Conservation (phyloP, 2,113 vertebrate genomes). For the Albula goreensis region DNA sequence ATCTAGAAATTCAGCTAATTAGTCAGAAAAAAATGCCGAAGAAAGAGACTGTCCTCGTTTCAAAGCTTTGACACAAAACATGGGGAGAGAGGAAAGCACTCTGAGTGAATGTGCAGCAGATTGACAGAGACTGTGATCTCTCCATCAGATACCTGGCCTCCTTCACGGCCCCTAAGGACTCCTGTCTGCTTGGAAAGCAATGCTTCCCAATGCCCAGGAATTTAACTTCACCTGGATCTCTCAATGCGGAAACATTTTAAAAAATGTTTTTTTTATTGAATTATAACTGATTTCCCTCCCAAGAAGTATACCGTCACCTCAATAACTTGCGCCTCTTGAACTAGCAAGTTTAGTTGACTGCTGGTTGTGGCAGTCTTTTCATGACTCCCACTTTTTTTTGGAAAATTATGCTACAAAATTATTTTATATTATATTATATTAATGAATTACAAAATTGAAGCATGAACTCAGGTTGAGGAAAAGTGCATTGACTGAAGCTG, state of each 20-base stretch:
- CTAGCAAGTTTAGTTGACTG: no score
- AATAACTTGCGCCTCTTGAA: no score
- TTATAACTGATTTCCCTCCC: neutral
- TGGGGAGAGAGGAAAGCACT: neutral
- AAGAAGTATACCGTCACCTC: no score
- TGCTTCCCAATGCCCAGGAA: neutral
- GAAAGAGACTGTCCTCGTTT: constrained; percentile 39
- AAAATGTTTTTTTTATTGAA: neutral
- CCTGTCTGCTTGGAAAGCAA: neutral
- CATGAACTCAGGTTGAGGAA: no score
- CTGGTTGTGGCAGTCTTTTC: no score
- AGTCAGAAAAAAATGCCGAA: constrained; percentile 7
- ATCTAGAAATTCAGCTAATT: constrained; percentile 25
- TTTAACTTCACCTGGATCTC: neutral
- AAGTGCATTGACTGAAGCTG: no score
- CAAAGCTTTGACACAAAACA: constrained; percentile 35
- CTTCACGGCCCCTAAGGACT: neutral
- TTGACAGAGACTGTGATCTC: neutral
- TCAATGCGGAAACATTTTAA: neutral
- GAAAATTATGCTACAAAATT: no score
- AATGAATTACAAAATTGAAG: no score
- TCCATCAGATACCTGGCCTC: constrained; percentile 24
- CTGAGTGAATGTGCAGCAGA: neutral
- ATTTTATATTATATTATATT: no score
- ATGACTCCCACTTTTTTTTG: no score